Conservation (phyloP, 2,888 invertebrate species). For the Chrysolina haemoptera region DNA sequence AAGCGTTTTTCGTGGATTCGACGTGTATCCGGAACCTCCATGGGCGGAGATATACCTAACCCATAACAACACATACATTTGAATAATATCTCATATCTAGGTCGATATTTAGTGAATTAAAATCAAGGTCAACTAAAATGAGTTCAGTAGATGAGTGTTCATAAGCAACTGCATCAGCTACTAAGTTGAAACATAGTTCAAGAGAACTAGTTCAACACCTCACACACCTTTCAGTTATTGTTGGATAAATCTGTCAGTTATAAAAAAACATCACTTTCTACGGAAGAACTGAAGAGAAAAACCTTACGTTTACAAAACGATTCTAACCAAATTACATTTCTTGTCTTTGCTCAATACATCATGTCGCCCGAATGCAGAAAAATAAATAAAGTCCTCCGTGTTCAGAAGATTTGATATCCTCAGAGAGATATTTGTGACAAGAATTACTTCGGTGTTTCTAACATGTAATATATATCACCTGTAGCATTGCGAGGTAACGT, state of each 20-base stretch:
- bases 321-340: not conserved
- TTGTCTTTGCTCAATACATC: not conserved
- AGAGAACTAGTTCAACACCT: too few relatives aligned
- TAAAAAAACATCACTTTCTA: too few relatives aligned
- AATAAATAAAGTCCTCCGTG: slow-evolving; percentile 21
- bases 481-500: slow-evolving; percentile 6
- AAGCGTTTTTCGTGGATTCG: slow-evolving; percentile 21
- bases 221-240: too few relatives aligned
- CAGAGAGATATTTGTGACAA: slow-evolving; percentile 16
- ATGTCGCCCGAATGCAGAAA: slow-evolving; percentile 9
- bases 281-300: not conserved
- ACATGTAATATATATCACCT: slow-evolving; percentile 22
- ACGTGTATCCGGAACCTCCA: not conserved
- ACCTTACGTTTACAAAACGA: not conserved
- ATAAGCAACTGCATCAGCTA: too few relatives aligned
- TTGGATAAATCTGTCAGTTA: too few relatives aligned
- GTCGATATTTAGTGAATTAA: too few relatives aligned
- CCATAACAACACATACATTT: too few relatives aligned
- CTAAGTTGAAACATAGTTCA: too few relatives aligned
- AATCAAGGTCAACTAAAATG: too few relatives aligned
- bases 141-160: too few relatives aligned
- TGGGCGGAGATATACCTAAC: not conserved
- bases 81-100: too few relatives aligned
- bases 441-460: slow-evolving; percentile 15
- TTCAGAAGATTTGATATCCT: slow-evolving; percentile 22